Evolutionary conservation across 2,888 invertebrate genomes (phyloP), one percentile per base, ranked within the genome.

Genomic region (Limnephilus rhombicus): DNA sequence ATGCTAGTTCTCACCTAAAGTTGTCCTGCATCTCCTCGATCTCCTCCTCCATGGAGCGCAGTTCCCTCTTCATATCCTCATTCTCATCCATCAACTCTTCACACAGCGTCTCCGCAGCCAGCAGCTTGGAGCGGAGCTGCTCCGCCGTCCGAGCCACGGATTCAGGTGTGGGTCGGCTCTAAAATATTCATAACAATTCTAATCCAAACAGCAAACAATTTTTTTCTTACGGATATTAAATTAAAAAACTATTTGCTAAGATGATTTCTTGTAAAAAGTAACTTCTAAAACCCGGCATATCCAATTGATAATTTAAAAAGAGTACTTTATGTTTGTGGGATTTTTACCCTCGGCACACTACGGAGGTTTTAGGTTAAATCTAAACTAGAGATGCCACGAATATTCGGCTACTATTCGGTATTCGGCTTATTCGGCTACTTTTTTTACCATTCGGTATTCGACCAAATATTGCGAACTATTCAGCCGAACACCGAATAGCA

Each of bases 21-120:
- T 98, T 98, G 95, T 99, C 99, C 95, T 99, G 99, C 97, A 99
- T 98, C 95, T 99, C 99, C 94, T 99, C 99, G 95, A 99, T 99
- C 96, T 99, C 99, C 94, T 99, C 98, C 95, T 99, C 99, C 94
- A 99, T 96, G 94, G 99, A 99, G 80, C 98, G 96, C 91, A 99
- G 97, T 95, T 99, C 99, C 94, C 98, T 98, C 95, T 99, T 98
- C 96, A 99, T 98, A 94, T 98, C 98, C 94, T 99, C 98, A 95
- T 99, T 99, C 95, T 99, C 99, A 94, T 99, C 99, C 98, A 99
- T 98, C 85, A 99, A 96, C 94, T 98, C 99, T 95, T 99, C 99
- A 95, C 99, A 98, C 45, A 99, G 96, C 15, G 98, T 98, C 95
- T 99, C 99, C 0, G 99, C 98, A 1, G 99, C 98, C 94, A 98